Evolutionary conservation across 1,140 invertebrate genomes (phyloP).

Genomic region (Polyergus mexicanus): DNA sequence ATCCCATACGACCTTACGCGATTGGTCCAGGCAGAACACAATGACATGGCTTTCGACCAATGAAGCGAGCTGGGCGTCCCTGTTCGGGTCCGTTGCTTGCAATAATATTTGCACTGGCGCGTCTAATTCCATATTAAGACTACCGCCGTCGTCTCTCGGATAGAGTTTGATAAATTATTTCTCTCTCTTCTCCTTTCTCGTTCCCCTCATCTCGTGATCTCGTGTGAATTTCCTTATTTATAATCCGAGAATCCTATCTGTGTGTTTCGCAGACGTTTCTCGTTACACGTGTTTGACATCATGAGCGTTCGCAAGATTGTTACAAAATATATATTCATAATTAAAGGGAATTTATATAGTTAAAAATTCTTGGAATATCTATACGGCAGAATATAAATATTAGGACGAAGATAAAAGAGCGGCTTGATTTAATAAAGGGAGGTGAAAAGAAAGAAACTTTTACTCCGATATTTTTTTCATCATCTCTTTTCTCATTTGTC

Average conservation of each 20-base stretch:
- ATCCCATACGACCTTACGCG: constrained; percentile 40
- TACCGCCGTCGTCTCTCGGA: constrained; percentile 44
- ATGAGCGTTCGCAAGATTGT: neutral
- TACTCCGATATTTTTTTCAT: neutral
- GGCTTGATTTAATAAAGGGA: neutral
- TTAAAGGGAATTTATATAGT: neutral
- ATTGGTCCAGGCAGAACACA: constrained; percentile 63
- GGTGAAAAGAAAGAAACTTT: neutral
- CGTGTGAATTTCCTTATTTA: constrained; percentile 57
- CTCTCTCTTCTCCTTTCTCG: neutral
- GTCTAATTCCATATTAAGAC: constrained; percentile 77
- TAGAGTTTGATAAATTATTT: constrained; percentile 75
- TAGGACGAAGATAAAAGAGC: neutral
- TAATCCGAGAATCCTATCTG: constrained; percentile 62
- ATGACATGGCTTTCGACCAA: constrained; percentile 75
- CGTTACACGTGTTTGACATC: constrained; percentile 16
- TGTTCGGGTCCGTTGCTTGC: constrained; percentile 69
- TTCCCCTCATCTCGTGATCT: neutral
- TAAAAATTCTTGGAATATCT: neutral
- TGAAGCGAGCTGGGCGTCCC: constrained; percentile 64
- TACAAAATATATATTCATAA: too few relatives aligned
- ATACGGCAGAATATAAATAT: too few relatives aligned
- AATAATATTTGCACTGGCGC: constrained; percentile 80
- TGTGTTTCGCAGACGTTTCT: constrained; percentile 28
- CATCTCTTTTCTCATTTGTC: constrained; percentile 61